Evolutionary conservation across 2,797 vertebrate species (phyloP).

Genomic region (Kryptopterus vitreolus): DNA sequence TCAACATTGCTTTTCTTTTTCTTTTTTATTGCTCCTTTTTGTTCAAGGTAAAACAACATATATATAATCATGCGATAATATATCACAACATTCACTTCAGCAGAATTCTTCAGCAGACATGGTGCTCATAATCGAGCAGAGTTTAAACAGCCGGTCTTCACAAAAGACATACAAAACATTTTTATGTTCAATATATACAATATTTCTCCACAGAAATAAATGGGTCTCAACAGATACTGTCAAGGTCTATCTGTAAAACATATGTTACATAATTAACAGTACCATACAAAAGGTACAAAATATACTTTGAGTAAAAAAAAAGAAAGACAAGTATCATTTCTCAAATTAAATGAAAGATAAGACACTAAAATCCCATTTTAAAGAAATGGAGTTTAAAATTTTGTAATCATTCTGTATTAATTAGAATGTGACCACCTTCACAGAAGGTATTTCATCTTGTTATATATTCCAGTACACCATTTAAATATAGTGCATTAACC

Average conservation of each 20-base stretch:
- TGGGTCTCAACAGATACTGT: background rate
- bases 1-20: background rate
- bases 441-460: background rate
- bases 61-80: background rate
- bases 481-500: background rate
- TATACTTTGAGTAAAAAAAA: conserved; percentile 4
- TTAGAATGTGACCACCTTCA: conserved; percentile 14
- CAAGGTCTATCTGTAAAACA: background rate
- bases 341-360: background rate
- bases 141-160: conserved; percentile 15
- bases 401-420: conserved; percentile 14
- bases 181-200: conserved; percentile 1
- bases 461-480: background rate
- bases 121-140: conserved; percentile 8
- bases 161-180: conserved; percentile 7
- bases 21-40: background rate
- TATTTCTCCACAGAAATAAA: conserved; percentile 9
- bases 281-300: conserved; percentile 5
- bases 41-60: background rate
- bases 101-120: conserved; percentile 26
- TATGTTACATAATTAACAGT: background rate
- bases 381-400: background rate
- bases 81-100: conserved; percentile 24
- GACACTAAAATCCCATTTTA: background rate
- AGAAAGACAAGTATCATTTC: background rate